phyloP scores from a whole-genome alignment of 2,888 invertebrate species.

The Orthonevra nobilis region DNA sequence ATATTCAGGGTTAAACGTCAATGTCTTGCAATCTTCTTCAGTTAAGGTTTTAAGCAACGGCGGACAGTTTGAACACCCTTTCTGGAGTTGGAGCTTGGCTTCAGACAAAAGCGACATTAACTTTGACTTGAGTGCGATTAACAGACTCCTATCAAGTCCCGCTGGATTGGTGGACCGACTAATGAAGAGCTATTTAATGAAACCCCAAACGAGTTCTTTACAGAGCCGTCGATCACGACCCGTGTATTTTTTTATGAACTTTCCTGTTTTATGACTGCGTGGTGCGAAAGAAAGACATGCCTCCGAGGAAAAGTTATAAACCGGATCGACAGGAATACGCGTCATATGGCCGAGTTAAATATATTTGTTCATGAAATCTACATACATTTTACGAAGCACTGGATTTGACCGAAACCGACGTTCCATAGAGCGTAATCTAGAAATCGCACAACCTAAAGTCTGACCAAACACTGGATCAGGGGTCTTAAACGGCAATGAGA shows the following conservation, averaged over 20 bases:
- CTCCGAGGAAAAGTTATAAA: neutral
- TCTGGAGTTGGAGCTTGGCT: conserved; percentile 10
- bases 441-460: conserved; percentile 23
- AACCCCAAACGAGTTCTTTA: too few relatives aligned
- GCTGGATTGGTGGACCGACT: too few relatives aligned
- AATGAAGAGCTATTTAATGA: too few relatives aligned
- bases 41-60: too few relatives aligned
- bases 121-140: too few relatives aligned
- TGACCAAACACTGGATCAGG: conserved; percentile 23
- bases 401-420: conserved; percentile 9
- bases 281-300: too few relatives aligned
- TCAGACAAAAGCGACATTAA: too few relatives aligned
- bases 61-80: too few relatives aligned
- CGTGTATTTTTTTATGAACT: conserved; percentile 19
- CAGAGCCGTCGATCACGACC: conserved; percentile 10
- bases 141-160: too few relatives aligned
- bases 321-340: neutral
- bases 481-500: conserved; percentile 35
- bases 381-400: conserved; percentile 1
- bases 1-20: too few relatives aligned
- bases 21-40: too few relatives aligned
- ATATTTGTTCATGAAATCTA: conserved; percentile 30
- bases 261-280: too few relatives aligned
- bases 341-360: conserved; percentile 21
- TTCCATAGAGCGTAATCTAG: conserved; percentile 19